Percentiles rank a stretch among this genome's conserved stretches.
Evolutionary conservation across 2,888 invertebrate species (phyloP).

Genomic region (Netelia virgata): DNA sequence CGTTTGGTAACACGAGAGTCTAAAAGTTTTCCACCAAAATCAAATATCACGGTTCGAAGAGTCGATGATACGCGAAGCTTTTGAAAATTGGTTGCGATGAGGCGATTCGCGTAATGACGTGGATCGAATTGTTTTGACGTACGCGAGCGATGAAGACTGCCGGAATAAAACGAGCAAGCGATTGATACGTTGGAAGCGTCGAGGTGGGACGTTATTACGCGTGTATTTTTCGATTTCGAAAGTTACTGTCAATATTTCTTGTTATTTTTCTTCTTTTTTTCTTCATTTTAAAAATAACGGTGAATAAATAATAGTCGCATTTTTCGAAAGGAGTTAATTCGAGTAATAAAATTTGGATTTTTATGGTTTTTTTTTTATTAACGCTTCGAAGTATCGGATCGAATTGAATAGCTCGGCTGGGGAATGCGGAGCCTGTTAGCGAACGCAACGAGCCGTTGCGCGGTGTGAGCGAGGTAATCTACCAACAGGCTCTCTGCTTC

Average conservation of each 20-base stretch:
- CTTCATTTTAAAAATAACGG: background rate
- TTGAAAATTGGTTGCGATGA: background rate
- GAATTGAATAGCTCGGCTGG: conserved; percentile 7
- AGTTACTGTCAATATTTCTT: background rate
- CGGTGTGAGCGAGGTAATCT: conserved; percentile 41
- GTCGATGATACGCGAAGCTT: background rate
- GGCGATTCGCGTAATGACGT: background rate
- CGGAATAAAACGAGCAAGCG: too few relatives aligned
- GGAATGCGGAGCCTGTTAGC: conserved; percentile 2
- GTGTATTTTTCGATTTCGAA: too few relatives aligned
- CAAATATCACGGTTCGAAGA: background rate
- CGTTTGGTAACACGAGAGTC: too few relatives aligned
- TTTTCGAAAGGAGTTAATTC: background rate
- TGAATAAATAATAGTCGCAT: background rate
- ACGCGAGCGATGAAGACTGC: too few relatives aligned
- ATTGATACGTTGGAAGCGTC: background rate
- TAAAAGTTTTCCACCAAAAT: too few relatives aligned
- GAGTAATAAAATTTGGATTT: background rate
- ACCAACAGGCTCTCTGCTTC: conserved; percentile 39
- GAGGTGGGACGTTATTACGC: background rate
- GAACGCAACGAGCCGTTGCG: conserved; percentile 35
- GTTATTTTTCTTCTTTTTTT: background rate
- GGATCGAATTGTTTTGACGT: background rate
- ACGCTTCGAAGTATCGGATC: background rate
- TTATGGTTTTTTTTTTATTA: background rate